Percentiles rank a stretch among this genome's conserved stretches.
phyloP scores from a whole-genome alignment of 2,113 vertebrate genomes.

The Misgurnus mizolepis region DNA sequence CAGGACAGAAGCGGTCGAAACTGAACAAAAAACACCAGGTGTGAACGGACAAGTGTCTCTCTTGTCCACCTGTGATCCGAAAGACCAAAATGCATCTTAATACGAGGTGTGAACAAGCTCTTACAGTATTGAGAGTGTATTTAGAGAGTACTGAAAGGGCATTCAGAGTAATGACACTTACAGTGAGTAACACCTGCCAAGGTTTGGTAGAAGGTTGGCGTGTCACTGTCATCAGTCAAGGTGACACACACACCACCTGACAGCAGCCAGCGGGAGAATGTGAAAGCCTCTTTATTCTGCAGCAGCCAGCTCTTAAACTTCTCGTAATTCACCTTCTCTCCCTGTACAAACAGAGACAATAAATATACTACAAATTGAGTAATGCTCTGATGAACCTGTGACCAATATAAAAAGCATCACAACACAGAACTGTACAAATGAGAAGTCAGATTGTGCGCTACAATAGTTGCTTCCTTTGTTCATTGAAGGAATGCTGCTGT shows the following conservation, averaged over 20 bases:
- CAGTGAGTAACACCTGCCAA: slow-evolving; percentile 97
- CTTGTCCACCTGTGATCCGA: too few species aligned
- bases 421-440: not conserved
- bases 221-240: slow-evolving; percentile 97
- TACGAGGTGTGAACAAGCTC: too few species aligned
- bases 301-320: slow-evolving; percentile 95
- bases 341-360: slow-evolving; percentile 71
- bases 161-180: slow-evolving; percentile 72
- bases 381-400: not conserved
- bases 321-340: slow-evolving; percentile 97
- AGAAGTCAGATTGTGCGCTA: not conserved
- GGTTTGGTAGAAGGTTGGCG: slow-evolving; percentile 98
- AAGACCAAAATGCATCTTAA: too few species aligned
- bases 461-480: not conserved
- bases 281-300: slow-evolving; percentile 96
- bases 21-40: too few species aligned
- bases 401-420: not conserved
- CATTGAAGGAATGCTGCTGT: not conserved
- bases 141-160: not conserved
- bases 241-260: slow-evolving; percentile 95
- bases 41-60: too few species aligned
- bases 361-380: not conserved
- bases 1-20: too few species aligned
- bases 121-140: not conserved
- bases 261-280: slow-evolving; percentile 94